Base-by-base conservation (phyloP, 2,888 invertebrate genomes). In the Caradrina clavipalpis region DNA sequence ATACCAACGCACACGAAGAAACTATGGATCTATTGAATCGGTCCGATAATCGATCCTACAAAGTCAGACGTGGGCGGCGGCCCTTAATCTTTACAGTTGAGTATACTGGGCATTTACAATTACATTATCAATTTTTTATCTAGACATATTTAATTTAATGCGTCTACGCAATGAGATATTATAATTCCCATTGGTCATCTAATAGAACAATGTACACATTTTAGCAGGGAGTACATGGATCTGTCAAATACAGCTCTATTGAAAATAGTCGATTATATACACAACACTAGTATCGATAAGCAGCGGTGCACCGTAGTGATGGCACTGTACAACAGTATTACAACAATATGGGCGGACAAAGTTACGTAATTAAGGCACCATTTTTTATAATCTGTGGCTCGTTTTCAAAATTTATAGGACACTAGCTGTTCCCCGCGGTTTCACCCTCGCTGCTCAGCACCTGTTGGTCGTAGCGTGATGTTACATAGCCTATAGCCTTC, bases 351-450 rank as follows among this genome's bases (percentile, higher is more conserved):
- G 95, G 94, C 95, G 94, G 95, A 95, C 81, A 86, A 60, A 59
- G 89, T 94, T 95, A 91, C 93, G 79, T 89, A 87, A 77, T 73
- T 94, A 95, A 95, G 95, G 95, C 95, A 95, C 95, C 92, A 87
- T 88, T 84, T 84, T 84, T 57, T 62, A 69, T 72, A 54, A 57
- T 59, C 8, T 55, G 11, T 55, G 54, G 56, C 72, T 69, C 71
- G 69, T 72, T 70, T 82, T 74, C 66, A 62, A 69, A 54, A 67
- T 59, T 4, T 0, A 26, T 26, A 54, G n/a, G 2, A 6, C 7
- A n/a, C n/a, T n/a, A n/a, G n/a, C n/a, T n/a, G n/a, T n/a, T n/a
- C n/a, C n/a, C n/a, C n/a, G n/a, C n/a, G n/a, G n/a, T n/a, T n/a
- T n/a, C n/a, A n/a, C n/a, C n/a, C n/a, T n/a, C n/a, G n/a, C n/a